These are phyloP conservation scores for Patiria pectinifera DNA, from an alignment of 53 echinoderm and acorn worm genomes.

Conservation along the genomic window DNA sequence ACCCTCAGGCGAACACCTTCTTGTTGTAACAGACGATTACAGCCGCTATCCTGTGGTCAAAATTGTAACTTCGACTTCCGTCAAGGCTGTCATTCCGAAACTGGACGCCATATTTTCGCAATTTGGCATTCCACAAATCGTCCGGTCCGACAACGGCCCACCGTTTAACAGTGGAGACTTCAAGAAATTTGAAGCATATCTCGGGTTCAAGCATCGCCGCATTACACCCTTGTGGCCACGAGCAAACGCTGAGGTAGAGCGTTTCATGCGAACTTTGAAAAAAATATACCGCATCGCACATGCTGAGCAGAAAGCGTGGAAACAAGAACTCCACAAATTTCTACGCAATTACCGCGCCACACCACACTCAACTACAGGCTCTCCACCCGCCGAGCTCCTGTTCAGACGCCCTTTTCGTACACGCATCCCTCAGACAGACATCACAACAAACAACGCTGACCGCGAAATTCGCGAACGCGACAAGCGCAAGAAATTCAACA, in stretches of 20 bases:
- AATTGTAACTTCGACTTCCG: constrained; percentile 59
- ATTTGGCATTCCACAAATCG: constrained; percentile 32
- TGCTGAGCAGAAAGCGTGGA: no score
- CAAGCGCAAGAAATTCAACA: constrained; percentile 49
- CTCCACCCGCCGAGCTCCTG: constrained; percentile 69
- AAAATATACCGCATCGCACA: no score
- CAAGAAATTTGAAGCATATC: constrained; percentile 35
- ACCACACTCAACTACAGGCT: constrained; percentile 64
- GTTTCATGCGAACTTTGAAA: no score
- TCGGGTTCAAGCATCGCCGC: constrained; percentile 43
- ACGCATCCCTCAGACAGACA: constrained; percentile 12
- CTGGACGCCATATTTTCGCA: constrained; percentile 46
- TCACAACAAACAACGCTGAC: background rate
- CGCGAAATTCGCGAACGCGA: constrained; percentile 68
- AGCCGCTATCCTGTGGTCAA: constrained; percentile 70
- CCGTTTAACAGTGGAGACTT: constrained; percentile 54
- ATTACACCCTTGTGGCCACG: constrained; percentile 48
- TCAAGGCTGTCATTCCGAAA: constrained; percentile 56
- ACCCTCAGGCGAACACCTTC: constrained; percentile 65
- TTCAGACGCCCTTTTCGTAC: constrained; percentile 50
- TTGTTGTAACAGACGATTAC: constrained; percentile 71
- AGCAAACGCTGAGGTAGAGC: no score
- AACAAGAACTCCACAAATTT: constrained; percentile 65
- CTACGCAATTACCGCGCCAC: constrained; percentile 69
- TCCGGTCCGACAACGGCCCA: constrained; percentile 55